Evolutionary conservation across 2,888 invertebrate genomes (phyloP).

Genomic region (Neocrepidodera transversa): DNA sequence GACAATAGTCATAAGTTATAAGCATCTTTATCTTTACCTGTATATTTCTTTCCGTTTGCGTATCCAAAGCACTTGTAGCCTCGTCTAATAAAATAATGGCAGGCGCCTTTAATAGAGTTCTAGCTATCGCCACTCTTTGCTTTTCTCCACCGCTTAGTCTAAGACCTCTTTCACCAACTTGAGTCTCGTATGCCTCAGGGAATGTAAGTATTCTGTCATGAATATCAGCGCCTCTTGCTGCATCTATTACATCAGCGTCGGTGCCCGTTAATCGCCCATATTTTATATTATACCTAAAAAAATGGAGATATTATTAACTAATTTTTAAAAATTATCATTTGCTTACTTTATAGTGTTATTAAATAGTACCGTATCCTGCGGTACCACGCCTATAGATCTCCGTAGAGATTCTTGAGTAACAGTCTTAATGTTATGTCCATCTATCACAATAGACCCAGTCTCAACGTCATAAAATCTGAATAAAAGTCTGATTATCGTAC

Average conservation of each 20-base stretch:
- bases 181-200: constrained; percentile 70
- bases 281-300: constrained; percentile 84
- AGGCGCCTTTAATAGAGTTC: constrained; percentile 92
- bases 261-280: constrained; percentile 85
- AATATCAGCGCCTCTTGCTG: constrained; percentile 92
- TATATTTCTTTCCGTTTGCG: constrained; percentile 91
- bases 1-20: too few species aligned
- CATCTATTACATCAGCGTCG: constrained; percentile 84
- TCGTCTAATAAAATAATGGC: constrained; percentile 92
- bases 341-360: constrained; percentile 85
- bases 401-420: constrained; percentile 87
- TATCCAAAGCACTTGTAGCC: constrained; percentile 94
- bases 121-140: constrained; percentile 95
- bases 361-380: constrained; percentile 96
- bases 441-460: constrained; percentile 84
- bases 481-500: constrained; percentile 91
- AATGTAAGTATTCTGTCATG: constrained; percentile 91
- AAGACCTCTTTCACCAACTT: constrained; percentile 94
- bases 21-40: constrained; percentile 69
- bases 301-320: too few species aligned
- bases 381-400: constrained; percentile 89
- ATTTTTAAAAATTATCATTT: too few species aligned
- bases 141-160: constrained; percentile 97
- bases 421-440: constrained; percentile 87
- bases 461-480: constrained; percentile 97